These are phyloP conservation scores for Stegastes partitus DNA, from an alignment of 2,113 vertebrate genomes.

Conservation along the genomic window DNA sequence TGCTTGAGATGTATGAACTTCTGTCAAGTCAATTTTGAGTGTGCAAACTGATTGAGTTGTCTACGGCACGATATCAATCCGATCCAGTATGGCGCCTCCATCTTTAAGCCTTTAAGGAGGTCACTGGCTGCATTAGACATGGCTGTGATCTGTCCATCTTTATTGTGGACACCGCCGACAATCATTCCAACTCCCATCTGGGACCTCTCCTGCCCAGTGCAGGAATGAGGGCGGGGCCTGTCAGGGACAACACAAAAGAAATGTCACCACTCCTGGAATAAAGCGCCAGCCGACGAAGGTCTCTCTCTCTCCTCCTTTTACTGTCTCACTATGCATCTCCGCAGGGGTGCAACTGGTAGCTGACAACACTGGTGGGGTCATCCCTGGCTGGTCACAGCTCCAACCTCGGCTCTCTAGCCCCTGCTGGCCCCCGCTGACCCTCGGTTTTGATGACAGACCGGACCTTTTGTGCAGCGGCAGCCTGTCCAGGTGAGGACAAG, in stretches of 20 bases:
- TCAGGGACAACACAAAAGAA: slow-evolving; percentile 79
- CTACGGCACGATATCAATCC: slow-evolving; percentile 1
- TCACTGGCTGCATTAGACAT: slow-evolving; percentile 63
- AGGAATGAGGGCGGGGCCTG: slow-evolving; percentile 53
- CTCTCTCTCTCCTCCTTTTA: slow-evolving; percentile 59
- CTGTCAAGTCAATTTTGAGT: neutral
- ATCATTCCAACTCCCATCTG: slow-evolving; percentile 79
- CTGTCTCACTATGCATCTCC: slow-evolving; percentile 62
- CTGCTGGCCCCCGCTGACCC: slow-evolving; percentile 78
- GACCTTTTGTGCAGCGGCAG: slow-evolving; percentile 71
- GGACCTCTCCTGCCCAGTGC: slow-evolving; percentile 64
- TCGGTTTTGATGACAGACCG: slow-evolving; percentile 83
- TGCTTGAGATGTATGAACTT: slow-evolving; percentile 14
- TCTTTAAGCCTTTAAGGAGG: slow-evolving; percentile 36
- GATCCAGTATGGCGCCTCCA: slow-evolving; percentile 32
- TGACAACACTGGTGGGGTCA: slow-evolving; percentile 75
- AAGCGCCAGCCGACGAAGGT: slow-evolving; percentile 74
- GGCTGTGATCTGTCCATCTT: slow-evolving; percentile 65
- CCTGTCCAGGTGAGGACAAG: slow-evolving; percentile 85
- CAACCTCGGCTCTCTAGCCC: slow-evolving; percentile 61
- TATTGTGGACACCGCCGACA: slow-evolving; percentile 72
- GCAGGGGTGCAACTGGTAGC: slow-evolving; percentile 73
- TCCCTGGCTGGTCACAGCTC: slow-evolving; percentile 60
- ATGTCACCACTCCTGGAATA: slow-evolving; percentile 71
- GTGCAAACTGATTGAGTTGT: slow-evolving; percentile 14